These are phyloP conservation scores for Columba janthina DNA, from an alignment of 2,113 vertebrate genomes.

Conservation along the genomic window DNA sequence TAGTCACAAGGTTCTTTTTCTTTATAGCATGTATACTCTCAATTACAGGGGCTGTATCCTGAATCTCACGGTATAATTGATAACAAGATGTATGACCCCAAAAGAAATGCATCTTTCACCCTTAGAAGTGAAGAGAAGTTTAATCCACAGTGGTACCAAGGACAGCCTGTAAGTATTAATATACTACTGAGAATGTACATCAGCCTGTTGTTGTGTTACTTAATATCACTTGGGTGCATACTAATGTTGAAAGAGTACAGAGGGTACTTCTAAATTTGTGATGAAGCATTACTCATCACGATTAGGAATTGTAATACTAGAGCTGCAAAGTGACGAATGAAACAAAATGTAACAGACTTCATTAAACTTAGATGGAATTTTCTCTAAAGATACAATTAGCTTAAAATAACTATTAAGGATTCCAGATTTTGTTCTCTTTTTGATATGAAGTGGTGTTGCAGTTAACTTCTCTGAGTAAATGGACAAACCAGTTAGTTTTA, in stretches of 20 bases:
- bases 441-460: not conserved
- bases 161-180: conserved; percentile 89
- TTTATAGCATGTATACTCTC: not conserved
- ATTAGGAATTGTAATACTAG: not conserved
- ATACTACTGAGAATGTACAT: not conserved
- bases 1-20: not conserved
- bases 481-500: not conserved
- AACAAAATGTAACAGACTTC: not conserved
- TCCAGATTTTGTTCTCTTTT: not conserved
- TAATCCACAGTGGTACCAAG: conserved; percentile 90
- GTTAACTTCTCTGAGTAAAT: not conserved
- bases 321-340: not conserved
- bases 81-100: conserved; percentile 96
- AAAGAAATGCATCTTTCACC: conserved; percentile 81
- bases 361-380: not conserved
- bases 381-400: not conserved
- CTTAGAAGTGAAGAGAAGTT: conserved; percentile 84
- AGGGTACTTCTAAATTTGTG: conserved; percentile 1
- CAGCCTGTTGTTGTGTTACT: not conserved
- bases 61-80: conserved; percentile 97
- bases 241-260: conserved; percentile 17
- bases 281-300: not conserved
- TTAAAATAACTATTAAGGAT: not conserved
- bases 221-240: not conserved
- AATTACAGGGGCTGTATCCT: conserved; percentile 91